Evolutionary conservation across 2,113 vertebrate species (phyloP).

Genomic region (Agelaius tricolor): DNA sequence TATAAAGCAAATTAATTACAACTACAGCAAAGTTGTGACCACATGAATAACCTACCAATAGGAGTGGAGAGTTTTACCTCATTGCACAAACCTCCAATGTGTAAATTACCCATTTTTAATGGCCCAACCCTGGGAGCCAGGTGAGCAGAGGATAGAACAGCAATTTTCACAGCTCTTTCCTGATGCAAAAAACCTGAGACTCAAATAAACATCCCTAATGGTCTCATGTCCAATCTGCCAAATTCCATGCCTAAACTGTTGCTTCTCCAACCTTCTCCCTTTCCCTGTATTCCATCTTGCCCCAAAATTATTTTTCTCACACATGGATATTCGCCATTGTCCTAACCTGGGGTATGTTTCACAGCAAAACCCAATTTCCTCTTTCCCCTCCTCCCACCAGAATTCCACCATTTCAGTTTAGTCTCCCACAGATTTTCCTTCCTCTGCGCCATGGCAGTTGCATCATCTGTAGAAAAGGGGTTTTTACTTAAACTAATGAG

Average conservation of each 20-base stretch:
- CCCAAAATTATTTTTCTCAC: neutral
- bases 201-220: neutral
- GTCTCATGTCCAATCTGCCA: neutral
- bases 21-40: neutral
- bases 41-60: neutral
- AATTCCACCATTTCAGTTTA: neutral
- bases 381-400: neutral
- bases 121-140: neutral
- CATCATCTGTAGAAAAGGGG: neutral
- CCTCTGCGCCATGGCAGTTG: fast-evolving
- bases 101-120: neutral
- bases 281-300: neutral
- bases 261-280: neutral
- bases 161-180: neutral
- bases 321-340: neutral
- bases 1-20: neutral
- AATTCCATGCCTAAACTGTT: fast-evolving
- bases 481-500: neutral
- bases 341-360: neutral
- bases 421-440: neutral
- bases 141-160: neutral
- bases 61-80: neutral
- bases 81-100: neutral
- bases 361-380: neutral
- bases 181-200: neutral